Evolutionary conservation across 2,888 invertebrate genomes (phyloP), one percentile per base, ranked within the genome.

Genomic region (Tridacna gigas): DNA sequence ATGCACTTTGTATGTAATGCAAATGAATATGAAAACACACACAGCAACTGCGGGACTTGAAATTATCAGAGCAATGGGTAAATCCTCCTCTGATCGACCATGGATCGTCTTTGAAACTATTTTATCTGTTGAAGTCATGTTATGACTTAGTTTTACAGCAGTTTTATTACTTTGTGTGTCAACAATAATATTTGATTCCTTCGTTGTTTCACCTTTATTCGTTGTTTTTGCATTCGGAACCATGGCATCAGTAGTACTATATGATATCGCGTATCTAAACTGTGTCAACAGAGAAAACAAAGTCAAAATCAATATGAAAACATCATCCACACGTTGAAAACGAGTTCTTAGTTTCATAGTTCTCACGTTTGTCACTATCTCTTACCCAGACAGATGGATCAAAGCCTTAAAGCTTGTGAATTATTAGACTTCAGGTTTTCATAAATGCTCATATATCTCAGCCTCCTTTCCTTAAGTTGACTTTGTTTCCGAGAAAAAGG

Each of bases 31-130:
- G 48, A 92, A 86, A 45, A 93, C 92, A 60, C 86, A 80, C n/a
- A 93, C 89, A 1, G 92, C 92, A 5, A 91, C 92, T 0, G 91
- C 91, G 1, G 92, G 91, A 79, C 91, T 91, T 5, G 93, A 92
- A 7, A 92, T 90, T 20, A 93, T 87, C 11, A 93, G 88, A 0
- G 92, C 90, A 22, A 91, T 74, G 18, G 93, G 93, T 11, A 91
- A 86, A 37, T 90, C 89, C 28, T 63, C 63, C 28, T 74, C 12
- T 20, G 76, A 75, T 12, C 48, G n/a, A 15, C 28, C 71, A 22
- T 61, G 75, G n/a, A 56, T 60, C 20, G 28, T 28, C n/a, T 67
- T 45, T 15, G 75, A 37, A 22, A 56, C 25, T 15, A 25, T 26
- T n/a, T 26, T 75, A 20, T 74, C 74, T 3, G 71, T 65, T 13